Percentiles rank a stretch among this genome's conserved stretches.
Conservation (phyloP, 2,113 vertebrate species). For the Glaucidium brasilianum region DNA sequence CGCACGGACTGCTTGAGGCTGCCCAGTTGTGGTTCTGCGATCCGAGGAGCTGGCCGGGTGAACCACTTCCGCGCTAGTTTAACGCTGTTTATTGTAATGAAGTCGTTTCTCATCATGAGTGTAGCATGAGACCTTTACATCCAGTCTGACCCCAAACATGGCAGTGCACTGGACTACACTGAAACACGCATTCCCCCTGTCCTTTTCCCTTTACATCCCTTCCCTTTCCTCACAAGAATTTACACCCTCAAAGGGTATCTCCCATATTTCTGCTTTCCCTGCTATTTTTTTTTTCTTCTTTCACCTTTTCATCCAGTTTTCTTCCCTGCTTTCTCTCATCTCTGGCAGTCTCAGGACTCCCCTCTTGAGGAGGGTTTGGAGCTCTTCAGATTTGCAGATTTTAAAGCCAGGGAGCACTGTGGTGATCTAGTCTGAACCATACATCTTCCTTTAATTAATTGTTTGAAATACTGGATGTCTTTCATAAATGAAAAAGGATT, state of each 20-base stretch:
- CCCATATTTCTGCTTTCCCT: background rate
- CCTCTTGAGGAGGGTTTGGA: background rate
- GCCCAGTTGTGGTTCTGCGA: background rate
- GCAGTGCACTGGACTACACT: fast-evolving
- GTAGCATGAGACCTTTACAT: background rate
- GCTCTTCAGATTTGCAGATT: background rate
- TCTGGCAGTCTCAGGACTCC: background rate
- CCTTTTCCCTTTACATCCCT: background rate
- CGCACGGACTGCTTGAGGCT: background rate
- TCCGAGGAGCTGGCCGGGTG: background rate
- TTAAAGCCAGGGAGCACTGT: background rate
- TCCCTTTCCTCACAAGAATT: background rate
- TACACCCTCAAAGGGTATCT: background rate
- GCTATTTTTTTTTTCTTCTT: background rate
- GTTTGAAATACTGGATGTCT: background rate
- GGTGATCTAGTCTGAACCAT: background rate
- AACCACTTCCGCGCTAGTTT: background rate
- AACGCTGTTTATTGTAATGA: background rate
- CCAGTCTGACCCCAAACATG: background rate
- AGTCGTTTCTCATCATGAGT: background rate
- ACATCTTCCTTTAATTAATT: background rate
- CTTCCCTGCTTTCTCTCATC: background rate
- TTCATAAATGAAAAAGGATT: background rate
- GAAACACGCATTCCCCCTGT: background rate
- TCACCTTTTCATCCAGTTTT: background rate